Evolutionary conservation across 1,140 invertebrate genomes (phyloP).

Genomic region (Heliconius hermathena): DNA sequence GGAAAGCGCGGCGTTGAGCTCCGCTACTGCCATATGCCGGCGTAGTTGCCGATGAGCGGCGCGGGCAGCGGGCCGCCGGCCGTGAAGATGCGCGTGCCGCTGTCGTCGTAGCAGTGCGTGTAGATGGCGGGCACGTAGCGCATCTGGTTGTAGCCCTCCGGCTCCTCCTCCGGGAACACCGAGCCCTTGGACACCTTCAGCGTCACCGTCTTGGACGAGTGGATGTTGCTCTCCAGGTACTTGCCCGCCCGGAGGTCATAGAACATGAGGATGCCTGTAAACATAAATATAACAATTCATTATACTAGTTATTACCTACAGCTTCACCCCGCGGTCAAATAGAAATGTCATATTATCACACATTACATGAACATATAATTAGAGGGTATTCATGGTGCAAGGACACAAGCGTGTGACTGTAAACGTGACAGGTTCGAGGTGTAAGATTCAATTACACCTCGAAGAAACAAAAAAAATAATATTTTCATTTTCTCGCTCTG

Average conservation of each 20-base stretch:
- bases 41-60: slow-evolving; percentile 93
- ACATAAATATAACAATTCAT: background rate
- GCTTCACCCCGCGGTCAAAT: too few species aligned
- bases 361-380: too few species aligned
- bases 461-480: too few species aligned
- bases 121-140: slow-evolving; percentile 97
- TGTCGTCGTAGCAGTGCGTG: slow-evolving; percentile 97
- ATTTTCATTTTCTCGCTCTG: too few species aligned
- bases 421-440: too few species aligned
- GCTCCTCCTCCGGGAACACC: slow-evolving; percentile 93
- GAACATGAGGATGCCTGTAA: slow-evolving; percentile 91
- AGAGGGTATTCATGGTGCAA: too few species aligned
- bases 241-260: slow-evolving; percentile 95
- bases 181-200: slow-evolving; percentile 94
- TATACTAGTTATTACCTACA: too few species aligned
- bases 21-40: slow-evolving; percentile 85
- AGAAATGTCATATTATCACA: too few species aligned
- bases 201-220: slow-evolving; percentile 93
- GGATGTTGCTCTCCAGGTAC: slow-evolving; percentile 95
- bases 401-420: too few species aligned
- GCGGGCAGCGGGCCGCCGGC: slow-evolving; percentile 96
- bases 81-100: slow-evolving; percentile 94
- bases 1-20: too few species aligned
- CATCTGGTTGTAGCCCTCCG: slow-evolving; percentile 90
- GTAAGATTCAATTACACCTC: too few species aligned